These are phyloP conservation scores for Rhamnusium bicolor DNA, from an alignment of 2,888 invertebrate species.

Conservation along the genomic window DNA sequence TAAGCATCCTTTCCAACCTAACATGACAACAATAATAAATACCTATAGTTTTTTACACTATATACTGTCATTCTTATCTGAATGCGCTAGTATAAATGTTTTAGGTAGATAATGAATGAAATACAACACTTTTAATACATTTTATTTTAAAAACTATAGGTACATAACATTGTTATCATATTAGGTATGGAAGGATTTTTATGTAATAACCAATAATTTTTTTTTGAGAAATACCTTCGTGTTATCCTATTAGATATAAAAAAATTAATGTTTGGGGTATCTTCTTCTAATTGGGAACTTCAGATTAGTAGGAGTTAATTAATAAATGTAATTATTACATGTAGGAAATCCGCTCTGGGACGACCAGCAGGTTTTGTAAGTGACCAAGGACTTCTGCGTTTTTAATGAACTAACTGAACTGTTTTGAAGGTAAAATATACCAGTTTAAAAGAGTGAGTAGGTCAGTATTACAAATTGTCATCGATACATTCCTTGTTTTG, in stretches of 20 bases:
- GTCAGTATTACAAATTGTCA: slow-evolving; percentile 41
- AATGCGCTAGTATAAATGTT: no score
- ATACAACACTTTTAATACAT: no score
- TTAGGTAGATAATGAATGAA: no score
- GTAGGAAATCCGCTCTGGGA: not conserved
- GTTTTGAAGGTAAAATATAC: slow-evolving; percentile 33
- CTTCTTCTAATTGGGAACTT: not conserved
- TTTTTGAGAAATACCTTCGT: no score
- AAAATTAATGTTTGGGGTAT: not conserved
- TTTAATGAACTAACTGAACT: slow-evolving; percentile 14
- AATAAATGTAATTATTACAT: not conserved
- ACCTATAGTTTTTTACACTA: no score
- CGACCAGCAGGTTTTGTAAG: not conserved
- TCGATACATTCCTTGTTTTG: slow-evolving; percentile 37
- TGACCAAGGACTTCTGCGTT: slow-evolving; percentile 31
- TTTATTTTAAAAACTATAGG: no score
- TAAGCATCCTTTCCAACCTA: no score
- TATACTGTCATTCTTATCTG: no score
- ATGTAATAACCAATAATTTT: no score
- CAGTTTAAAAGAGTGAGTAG: slow-evolving; percentile 36
- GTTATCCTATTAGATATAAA: not conserved
- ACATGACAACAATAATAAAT: no score
- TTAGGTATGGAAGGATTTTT: no score
- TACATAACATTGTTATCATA: no score
- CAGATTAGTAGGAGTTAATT: not conserved